These are phyloP conservation scores for Oreochromis aureus DNA, from an alignment of 2,113 vertebrate genomes.

Conservation along the genomic window DNA sequence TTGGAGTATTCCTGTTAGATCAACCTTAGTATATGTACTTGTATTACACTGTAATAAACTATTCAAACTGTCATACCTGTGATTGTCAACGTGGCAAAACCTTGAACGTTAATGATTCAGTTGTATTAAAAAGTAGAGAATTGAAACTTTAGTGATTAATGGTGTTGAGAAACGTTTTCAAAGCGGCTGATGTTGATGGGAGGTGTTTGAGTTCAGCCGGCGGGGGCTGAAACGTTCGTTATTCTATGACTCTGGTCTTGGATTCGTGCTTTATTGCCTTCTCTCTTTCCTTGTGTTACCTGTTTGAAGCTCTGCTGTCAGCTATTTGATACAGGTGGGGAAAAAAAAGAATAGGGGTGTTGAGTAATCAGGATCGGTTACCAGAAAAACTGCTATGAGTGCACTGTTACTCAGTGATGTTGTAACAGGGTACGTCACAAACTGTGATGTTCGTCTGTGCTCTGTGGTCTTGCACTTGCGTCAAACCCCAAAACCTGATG, in stretches of 20 bases:
- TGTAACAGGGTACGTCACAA: neutral
- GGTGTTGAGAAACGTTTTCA: neutral
- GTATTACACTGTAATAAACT: neutral
- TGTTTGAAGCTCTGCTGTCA: neutral
- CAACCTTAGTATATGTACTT: neutral
- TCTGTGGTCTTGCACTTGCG: neutral
- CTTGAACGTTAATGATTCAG: neutral
- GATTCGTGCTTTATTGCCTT: neutral
- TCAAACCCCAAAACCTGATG: neutral
- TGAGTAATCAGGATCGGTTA: neutral
- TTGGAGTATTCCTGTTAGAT: neutral
- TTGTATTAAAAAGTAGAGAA: neutral
- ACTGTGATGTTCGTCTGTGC: neutral
- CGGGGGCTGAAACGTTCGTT: neutral
- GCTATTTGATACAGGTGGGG: neutral
- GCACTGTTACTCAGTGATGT: neutral
- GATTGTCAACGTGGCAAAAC: accelerated
- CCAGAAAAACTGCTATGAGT: neutral
- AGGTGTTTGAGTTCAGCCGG: neutral
- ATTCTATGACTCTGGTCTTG: neutral
- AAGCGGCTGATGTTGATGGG: neutral
- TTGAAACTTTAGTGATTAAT: neutral
- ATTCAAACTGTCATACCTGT: accelerated
- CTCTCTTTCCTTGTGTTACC: neutral
- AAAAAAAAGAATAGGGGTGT: neutral